Evolutionary conservation across 2,888 invertebrate species (phyloP).

Genomic region (Nomada lathburiana): DNA sequence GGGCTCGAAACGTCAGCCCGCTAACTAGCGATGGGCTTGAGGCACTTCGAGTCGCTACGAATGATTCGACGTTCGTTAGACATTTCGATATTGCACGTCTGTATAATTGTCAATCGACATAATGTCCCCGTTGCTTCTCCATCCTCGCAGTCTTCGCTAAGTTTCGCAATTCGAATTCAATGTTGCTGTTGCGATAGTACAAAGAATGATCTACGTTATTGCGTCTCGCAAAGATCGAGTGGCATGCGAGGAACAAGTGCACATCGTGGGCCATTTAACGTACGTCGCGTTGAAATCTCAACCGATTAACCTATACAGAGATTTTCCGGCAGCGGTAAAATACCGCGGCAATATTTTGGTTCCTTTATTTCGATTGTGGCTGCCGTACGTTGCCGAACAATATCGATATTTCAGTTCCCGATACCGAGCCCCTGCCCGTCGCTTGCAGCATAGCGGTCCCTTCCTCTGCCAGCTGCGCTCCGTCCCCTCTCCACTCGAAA

Average conservation of each 20-base stretch:
- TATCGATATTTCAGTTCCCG: slow-evolving; percentile 28
- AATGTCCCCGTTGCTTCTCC: background rate
- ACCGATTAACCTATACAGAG: background rate
- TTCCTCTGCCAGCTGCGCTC: background rate
- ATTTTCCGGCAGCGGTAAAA: background rate
- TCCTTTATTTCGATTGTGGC: background rate
- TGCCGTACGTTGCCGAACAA: background rate
- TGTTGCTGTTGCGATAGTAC: too few relatives aligned
- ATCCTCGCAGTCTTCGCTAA: too few relatives aligned
- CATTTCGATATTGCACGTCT: slow-evolving; percentile 1
- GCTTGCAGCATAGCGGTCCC: slow-evolving; percentile 1
- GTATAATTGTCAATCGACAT: background rate
- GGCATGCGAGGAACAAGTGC: too few relatives aligned
- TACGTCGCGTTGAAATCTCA: too few relatives aligned
- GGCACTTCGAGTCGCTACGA: background rate
- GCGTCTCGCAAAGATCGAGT: too few relatives aligned
- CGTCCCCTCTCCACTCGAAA: slow-evolving; percentile 3
- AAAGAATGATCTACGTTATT: background rate
- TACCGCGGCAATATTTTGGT: background rate
- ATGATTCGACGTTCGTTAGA: background rate
- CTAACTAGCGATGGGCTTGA: slow-evolving; percentile 48
- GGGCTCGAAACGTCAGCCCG: slow-evolving; percentile 58
- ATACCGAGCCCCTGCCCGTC: slow-evolving; percentile 9
- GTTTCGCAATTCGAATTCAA: background rate
- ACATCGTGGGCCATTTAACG: background rate